These are phyloP conservation scores for Pseudotriccus pelzelni DNA, from an alignment of 2,797 vertebrate species.

Conservation along the genomic window DNA sequence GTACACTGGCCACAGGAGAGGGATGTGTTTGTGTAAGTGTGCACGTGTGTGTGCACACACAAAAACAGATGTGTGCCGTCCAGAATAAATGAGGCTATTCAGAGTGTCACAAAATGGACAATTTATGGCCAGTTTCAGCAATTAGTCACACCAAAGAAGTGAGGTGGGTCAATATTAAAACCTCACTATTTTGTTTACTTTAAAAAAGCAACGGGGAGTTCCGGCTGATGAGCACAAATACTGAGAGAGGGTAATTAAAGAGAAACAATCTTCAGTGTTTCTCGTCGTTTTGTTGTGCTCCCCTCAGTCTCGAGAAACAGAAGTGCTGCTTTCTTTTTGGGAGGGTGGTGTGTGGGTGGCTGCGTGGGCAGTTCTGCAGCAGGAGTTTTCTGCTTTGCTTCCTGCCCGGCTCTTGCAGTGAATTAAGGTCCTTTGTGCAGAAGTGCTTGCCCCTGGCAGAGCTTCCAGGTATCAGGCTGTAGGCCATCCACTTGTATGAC, in stretches of 20 bases:
- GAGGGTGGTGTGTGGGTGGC: rapidly evolving
- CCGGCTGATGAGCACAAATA: conserved; percentile 51
- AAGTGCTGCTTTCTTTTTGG: not conserved
- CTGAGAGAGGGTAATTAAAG: conserved; percentile 58
- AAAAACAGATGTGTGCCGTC: conserved; percentile 63
- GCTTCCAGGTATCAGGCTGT: not conserved
- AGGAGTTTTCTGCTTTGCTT: not conserved
- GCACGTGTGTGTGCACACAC: not conserved
- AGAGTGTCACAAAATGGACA: conserved; percentile 56
- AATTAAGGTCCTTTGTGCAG: not conserved
- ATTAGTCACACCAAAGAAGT: conserved; percentile 52
- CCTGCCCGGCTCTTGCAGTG: not conserved
- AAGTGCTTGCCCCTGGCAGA: not conserved
- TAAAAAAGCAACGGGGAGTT: conserved; percentile 50
- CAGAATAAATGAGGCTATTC: conserved; percentile 63
- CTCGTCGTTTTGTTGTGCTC: not conserved
- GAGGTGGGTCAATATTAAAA: conserved; percentile 50
- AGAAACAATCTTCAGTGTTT: conserved; percentile 64
- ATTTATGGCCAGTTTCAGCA: conserved; percentile 61
- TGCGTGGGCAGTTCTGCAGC: not conserved
- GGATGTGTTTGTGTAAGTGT: not conserved
- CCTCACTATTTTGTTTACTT: conserved; percentile 49
- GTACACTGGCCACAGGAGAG: not conserved
- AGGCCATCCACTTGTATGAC: not conserved
- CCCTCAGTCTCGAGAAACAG: not conserved